Base-by-base conservation (phyloP, 1,140 invertebrate species). In the Cydia splendana region DNA sequence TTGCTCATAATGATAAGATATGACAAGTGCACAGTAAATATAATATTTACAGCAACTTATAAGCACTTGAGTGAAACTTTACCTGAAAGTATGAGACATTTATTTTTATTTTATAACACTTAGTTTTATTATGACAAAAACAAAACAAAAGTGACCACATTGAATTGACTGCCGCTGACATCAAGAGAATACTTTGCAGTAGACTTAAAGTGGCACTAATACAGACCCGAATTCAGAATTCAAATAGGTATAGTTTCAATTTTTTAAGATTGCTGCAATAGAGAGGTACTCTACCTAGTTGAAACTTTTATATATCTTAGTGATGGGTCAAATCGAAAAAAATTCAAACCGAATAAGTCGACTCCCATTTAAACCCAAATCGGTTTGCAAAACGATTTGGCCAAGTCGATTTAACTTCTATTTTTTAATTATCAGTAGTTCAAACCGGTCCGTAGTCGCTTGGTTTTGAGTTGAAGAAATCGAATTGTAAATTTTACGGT, bases 1-100 rank as follows among this genome's bases (percentile, higher is more conserved):
- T 62, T 62, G 20, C 57, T 62, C n/a, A 62, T 9, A 62, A 24
- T 42, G 84, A 86, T 86, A 85, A 85, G 76, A 71, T 71, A 45
- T 74, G 53, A 51, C 67, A 82, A 77, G 57, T 62, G 57, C 9
- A 24, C 57, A 24, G 57, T 62, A 18, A 62, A 62, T 18, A 65
- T 2, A 69, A 69, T 69, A 30, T 69, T 69, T 69, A 69, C 38
- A 34, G 13, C 12, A 65, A 65, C 2, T 12, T 65, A 65, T 53
- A 65, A 65, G 10, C 10, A 38, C 30, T n/a, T 24, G 20, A 24
- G 20, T 42, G 2, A 15, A 28, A 24, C 9, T 65, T 12, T 65
- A 75, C 74, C 74, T 65, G 34, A 62, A 75, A 13, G 74, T 75
- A 75, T 75, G 74, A 10, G 74, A 75, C 74, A 75, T 75, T 53